These are phyloP conservation scores for Silurus glanis DNA, from an alignment of 2,113 vertebrate genomes.

Conservation along the genomic window DNA sequence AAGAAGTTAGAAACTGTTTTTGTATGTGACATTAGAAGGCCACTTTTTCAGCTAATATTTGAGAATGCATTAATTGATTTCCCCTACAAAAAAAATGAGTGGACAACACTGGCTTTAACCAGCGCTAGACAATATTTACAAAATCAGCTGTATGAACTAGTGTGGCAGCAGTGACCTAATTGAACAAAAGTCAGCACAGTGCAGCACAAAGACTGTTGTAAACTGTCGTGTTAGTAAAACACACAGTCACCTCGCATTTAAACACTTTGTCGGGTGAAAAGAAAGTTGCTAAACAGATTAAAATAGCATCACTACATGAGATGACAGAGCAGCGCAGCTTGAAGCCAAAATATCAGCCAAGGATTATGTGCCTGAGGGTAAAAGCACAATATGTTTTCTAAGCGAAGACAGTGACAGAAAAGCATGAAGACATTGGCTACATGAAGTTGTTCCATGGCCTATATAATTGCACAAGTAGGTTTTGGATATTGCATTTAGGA, in stretches of 20 bases:
- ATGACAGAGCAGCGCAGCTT: neutral
- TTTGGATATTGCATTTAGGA: neutral
- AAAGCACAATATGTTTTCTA: neutral
- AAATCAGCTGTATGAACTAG: neutral
- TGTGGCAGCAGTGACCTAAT: neutral
- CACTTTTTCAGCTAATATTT: neutral
- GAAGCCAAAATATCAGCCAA: neutral
- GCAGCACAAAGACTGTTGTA: neutral
- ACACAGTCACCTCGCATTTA: neutral
- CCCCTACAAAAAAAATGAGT: neutral
- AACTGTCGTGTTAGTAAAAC: neutral
- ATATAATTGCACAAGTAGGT: neutral
- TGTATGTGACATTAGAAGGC: neutral
- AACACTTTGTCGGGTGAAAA: neutral
- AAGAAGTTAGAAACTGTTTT: too few species aligned
- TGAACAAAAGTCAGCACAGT: neutral
- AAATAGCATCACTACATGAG: neutral
- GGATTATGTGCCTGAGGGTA: neutral
- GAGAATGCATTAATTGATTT: neutral
- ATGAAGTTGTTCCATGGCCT: neutral
- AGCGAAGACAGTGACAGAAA: neutral
- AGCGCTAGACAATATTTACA: neutral
- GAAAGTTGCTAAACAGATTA: neutral
- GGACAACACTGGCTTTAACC: neutral
- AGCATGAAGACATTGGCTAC: neutral